Evolutionary conservation across 2,888 invertebrate species (phyloP).

Genomic region (Amphimallon solstitiale): DNA sequence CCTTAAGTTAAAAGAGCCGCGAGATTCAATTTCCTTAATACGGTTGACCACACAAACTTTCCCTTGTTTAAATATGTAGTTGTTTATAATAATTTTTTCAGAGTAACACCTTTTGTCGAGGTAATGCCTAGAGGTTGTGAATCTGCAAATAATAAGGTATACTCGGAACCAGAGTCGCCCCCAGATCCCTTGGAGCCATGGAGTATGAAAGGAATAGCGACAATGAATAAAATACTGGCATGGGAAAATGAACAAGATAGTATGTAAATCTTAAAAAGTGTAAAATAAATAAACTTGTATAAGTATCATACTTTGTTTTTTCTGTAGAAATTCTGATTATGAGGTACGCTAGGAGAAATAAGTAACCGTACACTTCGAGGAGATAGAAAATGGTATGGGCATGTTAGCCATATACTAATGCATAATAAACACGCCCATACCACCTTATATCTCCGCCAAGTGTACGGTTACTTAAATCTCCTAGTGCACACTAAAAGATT

Average conservation of each 20-base stretch:
- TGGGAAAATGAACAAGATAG: conserved; percentile 66
- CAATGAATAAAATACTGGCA: conserved; percentile 77
- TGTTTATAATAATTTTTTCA: conserved; percentile 50
- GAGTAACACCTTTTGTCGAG: conserved; percentile 64
- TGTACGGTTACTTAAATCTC: no score
- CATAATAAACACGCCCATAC: no score
- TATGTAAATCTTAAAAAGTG: conserved; percentile 32
- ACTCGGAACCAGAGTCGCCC: conserved; percentile 61
- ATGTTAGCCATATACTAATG: no score
- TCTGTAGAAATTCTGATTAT: not conserved
- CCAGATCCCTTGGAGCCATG: conserved; percentile 77
- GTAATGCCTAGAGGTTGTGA: conserved; percentile 60
- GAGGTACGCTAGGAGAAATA: no score
- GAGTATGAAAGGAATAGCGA: conserved; percentile 76
- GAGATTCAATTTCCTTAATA: no score
- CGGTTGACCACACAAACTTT: no score
- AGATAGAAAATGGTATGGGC: no score
- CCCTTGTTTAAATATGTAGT: no score
- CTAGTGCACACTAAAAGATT: no score
- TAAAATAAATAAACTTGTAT: conserved; percentile 5
- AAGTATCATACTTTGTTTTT: not conserved
- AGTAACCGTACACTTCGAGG: no score
- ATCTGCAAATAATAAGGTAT: conserved; percentile 57
- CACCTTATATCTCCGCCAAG: no score
- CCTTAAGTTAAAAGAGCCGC: no score